Evolutionary conservation across 2,797 vertebrate genomes (phyloP).

Genomic region (Vireo griseus): DNA sequence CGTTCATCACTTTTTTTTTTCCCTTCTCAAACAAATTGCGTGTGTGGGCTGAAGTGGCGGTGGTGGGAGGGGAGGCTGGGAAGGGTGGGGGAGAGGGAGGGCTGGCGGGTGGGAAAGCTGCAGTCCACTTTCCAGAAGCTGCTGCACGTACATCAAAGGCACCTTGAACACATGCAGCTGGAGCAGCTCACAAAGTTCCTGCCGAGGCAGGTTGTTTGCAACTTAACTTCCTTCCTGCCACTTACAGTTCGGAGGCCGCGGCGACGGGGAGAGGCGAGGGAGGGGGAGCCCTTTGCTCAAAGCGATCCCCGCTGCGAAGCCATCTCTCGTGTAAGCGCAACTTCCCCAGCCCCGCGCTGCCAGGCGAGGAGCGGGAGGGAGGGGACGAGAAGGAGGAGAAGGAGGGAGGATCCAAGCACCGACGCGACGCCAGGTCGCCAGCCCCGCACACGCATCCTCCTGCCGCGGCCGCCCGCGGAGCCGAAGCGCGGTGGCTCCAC

Average conservation of each 20-base stretch:
- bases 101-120: constrained; percentile 8
- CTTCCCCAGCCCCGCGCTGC: not conserved
- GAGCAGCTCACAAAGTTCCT: constrained; percentile 50
- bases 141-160: constrained; percentile 58
- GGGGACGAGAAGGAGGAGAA: not conserved
- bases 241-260: constrained; percentile 26
- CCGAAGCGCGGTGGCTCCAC: not conserved
- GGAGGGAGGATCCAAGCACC: not conserved
- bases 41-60: constrained; percentile 19
- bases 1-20: constrained; percentile 32
- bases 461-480: not conserved
- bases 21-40: constrained; percentile 4
- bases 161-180: constrained; percentile 57
- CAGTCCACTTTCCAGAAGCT: constrained; percentile 47
- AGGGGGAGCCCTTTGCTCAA: not conserved
- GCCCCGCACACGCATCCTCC: not conserved
- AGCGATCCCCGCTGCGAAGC: constrained; percentile 24
- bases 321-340: not conserved
- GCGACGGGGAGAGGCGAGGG: not conserved
- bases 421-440: not conserved
- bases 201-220: constrained; percentile 60
- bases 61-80: not conserved
- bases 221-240: constrained; percentile 67
- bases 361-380: not conserved
- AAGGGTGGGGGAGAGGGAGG: not conserved